phyloP scores from a whole-genome alignment of 1,140 invertebrate genomes.

The Sycobia sp. region DNA sequence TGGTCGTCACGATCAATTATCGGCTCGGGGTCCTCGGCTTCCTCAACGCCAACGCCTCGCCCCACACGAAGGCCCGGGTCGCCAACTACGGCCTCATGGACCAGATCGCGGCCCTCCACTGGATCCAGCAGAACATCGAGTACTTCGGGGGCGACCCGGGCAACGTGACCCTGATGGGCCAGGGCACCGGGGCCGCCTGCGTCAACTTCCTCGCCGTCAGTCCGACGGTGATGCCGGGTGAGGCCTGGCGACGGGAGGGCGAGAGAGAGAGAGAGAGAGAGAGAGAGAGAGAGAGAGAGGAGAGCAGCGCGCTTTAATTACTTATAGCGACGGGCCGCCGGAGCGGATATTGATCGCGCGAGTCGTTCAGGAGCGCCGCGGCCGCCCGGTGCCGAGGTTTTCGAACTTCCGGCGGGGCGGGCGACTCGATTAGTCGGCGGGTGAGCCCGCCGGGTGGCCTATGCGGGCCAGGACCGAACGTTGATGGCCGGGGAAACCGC shows the following conservation, averaged over 20 bases:
- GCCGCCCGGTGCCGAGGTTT: too few species aligned
- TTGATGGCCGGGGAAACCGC: too few species aligned
- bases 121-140: constrained; percentile 90
- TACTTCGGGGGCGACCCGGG: constrained; percentile 87
- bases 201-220: constrained; percentile 95
- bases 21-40: constrained; percentile 92
- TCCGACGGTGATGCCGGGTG: constrained; percentile 86
- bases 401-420: too few species aligned
- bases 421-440: too few species aligned
- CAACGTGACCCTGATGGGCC: constrained; percentile 89
- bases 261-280: too few species aligned
- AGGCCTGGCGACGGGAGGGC: background rate
- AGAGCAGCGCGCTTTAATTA: constrained; percentile 1
- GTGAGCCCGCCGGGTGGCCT: too few species aligned
- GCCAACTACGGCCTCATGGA: constrained; percentile 95
- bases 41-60: constrained; percentile 82
- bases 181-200: constrained; percentile 92
- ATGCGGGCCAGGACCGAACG: too few species aligned
- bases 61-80: constrained; percentile 76
- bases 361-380: too few species aligned
- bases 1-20: constrained; percentile 96
- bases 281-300: background rate
- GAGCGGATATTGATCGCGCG: constrained; percentile 1
- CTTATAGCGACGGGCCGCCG: constrained; percentile 2
- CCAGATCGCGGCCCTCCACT: constrained; percentile 88